These are phyloP conservation scores for Pseudorhombus dupliciocellatus DNA, from an alignment of 2,113 vertebrate genomes.

Conservation along the genomic window DNA sequence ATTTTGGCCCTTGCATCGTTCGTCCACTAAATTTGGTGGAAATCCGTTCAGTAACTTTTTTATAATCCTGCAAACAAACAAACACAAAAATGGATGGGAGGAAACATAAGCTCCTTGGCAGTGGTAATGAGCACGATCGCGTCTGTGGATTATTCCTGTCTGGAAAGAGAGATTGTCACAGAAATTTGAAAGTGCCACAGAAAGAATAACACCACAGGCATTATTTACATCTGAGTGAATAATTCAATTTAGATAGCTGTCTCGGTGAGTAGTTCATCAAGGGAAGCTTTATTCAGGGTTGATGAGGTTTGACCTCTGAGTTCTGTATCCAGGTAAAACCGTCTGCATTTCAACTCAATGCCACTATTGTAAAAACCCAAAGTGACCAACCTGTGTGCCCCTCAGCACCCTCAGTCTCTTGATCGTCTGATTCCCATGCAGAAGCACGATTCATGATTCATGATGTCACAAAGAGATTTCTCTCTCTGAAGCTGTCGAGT, in stretches of 20 bases:
- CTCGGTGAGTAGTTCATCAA: too few relatives aligned
- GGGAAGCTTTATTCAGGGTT: too few relatives aligned
- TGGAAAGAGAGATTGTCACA: neutral
- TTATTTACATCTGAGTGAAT: too few relatives aligned
- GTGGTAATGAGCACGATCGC: neutral
- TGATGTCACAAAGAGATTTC: conserved; percentile 45
- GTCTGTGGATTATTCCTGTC: neutral
- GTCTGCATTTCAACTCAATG: neutral
- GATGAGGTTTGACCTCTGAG: too few relatives aligned
- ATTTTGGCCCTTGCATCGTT: too few relatives aligned
- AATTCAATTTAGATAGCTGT: too few relatives aligned
- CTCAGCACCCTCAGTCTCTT: conserved; percentile 2
- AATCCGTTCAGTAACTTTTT: neutral
- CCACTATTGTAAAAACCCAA: neutral
- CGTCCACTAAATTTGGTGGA: too few relatives aligned
- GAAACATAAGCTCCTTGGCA: neutral
- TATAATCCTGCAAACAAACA: neutral
- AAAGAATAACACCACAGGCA: too few relatives aligned
- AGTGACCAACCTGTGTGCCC: conserved; percentile 1
- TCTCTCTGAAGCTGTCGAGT: conserved; percentile 44
- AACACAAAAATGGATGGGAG: neutral
- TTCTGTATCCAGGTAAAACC: too few relatives aligned
- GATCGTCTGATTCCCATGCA: conserved; percentile 40
- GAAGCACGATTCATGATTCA: conserved; percentile 46
- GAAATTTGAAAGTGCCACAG: too few relatives aligned